Conservation (phyloP, 1,140 invertebrate species). For the Scaptodrosophila lebanonensis region DNA sequence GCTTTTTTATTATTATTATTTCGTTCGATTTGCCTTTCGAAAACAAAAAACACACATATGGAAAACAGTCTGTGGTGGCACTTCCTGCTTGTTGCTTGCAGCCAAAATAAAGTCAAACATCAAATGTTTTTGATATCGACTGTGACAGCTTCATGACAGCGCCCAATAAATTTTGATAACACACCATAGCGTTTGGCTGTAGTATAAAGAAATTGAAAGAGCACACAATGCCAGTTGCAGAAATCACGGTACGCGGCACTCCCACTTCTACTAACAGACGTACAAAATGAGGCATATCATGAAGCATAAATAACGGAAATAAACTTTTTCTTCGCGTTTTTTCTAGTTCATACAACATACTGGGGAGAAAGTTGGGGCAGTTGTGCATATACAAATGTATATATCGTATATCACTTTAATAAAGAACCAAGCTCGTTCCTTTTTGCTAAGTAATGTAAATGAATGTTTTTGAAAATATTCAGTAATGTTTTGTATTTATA, state of each 20-base stretch:
- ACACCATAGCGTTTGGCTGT: constrained; percentile 26
- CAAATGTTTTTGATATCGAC: constrained; percentile 76
- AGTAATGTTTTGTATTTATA: too few species aligned
- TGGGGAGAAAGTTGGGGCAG: too few species aligned
- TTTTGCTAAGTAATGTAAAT: too few species aligned
- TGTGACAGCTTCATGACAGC: constrained; percentile 76
- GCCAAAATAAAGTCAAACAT: constrained; percentile 74
- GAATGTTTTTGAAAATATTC: too few species aligned
- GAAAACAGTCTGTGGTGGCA: too few species aligned
- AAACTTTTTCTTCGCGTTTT: constrained; percentile 45
- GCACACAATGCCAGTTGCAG: constrained; percentile 28
- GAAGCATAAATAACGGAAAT: constrained; percentile 45
- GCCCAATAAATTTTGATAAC: constrained; percentile 76
- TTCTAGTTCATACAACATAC: too few species aligned
- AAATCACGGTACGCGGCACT: constrained; percentile 50
- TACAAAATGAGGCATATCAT: background rate
- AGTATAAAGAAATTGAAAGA: constrained; percentile 48
- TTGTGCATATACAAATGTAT: too few species aligned
- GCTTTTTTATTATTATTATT: constrained; percentile 74
- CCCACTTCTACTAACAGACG: background rate
- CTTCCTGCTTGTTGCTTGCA: constrained; percentile 70
- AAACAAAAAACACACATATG: constrained; percentile 56
- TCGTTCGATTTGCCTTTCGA: constrained; percentile 47
- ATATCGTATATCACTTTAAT: too few species aligned
- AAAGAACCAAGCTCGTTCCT: too few species aligned